These are phyloP conservation scores for Platyscapa corneri DNA, from an alignment of 1,140 invertebrate genomes.

Conservation along the genomic window DNA sequence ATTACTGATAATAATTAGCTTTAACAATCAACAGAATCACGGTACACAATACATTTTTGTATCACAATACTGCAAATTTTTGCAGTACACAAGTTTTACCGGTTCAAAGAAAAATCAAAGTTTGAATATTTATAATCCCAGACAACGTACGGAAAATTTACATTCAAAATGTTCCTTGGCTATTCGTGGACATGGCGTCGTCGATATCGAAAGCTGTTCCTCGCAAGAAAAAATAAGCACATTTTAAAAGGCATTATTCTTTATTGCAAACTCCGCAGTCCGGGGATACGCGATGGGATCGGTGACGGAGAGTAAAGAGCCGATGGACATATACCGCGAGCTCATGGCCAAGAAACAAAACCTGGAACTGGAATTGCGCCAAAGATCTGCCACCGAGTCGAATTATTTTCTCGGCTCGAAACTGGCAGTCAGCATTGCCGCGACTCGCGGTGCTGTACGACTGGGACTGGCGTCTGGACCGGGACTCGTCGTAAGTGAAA, in stretches of 20 bases:
- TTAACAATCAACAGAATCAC: too few species aligned
- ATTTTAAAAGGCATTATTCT: background rate
- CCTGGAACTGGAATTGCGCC: conserved; percentile 83
- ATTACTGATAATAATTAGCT: too few species aligned
- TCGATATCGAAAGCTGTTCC: background rate
- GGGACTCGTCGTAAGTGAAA: conserved; percentile 61
- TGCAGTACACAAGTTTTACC: too few species aligned
- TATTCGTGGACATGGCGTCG: too few species aligned
- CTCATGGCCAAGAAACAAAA: conserved; percentile 88
- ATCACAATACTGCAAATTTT: too few species aligned
- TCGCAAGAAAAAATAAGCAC: background rate
- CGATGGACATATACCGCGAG: conserved; percentile 83
- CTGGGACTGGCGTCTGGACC: conserved; percentile 69
- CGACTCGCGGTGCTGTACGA: conserved; percentile 63
- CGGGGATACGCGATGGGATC: conserved; percentile 80
- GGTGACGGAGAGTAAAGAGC: conserved; percentile 62
- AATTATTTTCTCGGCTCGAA: conserved; percentile 66
- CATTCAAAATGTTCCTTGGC: too few species aligned
- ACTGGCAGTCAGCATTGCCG: conserved; percentile 65
- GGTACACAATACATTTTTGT: too few species aligned
- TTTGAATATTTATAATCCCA: too few species aligned
- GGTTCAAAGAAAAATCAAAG: too few species aligned
- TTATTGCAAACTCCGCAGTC: conserved; percentile 75
- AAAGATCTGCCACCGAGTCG: conserved; percentile 65
- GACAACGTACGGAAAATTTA: too few species aligned